phyloP scores from a whole-genome alignment of 2,797 vertebrate species.

The Mionectes olivaceus region DNA sequence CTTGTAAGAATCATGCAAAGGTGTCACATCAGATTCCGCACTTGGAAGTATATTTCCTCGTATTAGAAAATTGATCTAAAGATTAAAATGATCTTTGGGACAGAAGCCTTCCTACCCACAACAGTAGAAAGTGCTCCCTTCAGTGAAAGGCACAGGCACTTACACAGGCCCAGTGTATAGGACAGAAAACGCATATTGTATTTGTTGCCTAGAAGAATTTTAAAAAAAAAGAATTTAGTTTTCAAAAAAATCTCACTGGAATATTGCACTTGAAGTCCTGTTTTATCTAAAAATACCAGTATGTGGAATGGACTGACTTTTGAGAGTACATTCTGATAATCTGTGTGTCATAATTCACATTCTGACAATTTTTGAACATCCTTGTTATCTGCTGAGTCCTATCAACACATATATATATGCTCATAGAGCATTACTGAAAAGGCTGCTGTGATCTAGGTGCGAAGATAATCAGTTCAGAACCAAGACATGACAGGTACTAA shows the following conservation, averaged over 20 bases:
- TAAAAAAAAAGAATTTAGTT: rapidly evolving
- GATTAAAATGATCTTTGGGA: not conserved
- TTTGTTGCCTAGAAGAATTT: too few species aligned
- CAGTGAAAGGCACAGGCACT: rapidly evolving
- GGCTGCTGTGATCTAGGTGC: not conserved
- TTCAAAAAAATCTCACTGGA: not conserved
- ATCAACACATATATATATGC: not conserved
- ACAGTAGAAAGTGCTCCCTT: not conserved
- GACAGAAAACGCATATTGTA: not conserved
- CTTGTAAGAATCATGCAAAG: rapidly evolving
- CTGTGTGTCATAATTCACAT: not conserved
- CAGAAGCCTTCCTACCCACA: rapidly evolving
- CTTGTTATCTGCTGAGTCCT: not conserved
- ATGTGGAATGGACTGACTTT: not conserved
- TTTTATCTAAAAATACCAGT: not conserved
- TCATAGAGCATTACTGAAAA: not conserved
- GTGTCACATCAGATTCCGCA: not conserved
- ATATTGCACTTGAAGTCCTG: not conserved
- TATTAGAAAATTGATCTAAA: not conserved
- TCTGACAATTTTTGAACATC: not conserved
- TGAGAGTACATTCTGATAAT: not conserved
- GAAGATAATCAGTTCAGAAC: not conserved
- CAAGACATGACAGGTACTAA: not conserved
- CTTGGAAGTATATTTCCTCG: not conserved
- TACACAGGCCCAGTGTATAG: not conserved